Percentiles rank a stretch among this genome's conserved stretches.
Evolutionary conservation across 2,113 vertebrate genomes (phyloP).

Genomic region (Nannospalax galili): DNA sequence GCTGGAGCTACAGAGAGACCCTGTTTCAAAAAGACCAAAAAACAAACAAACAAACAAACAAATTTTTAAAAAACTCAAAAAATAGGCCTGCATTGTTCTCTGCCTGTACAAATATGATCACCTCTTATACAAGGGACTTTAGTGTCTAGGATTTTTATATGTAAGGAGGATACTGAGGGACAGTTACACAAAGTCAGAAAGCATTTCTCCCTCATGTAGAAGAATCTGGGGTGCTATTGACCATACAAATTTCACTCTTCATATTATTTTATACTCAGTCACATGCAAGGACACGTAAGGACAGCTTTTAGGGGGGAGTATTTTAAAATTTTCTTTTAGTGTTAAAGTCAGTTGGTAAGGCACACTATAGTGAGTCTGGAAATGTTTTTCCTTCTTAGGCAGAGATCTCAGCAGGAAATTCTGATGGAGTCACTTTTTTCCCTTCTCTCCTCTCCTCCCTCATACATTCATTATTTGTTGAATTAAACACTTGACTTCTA

Average conservation of each 20-base stretch:
- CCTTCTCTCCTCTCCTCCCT: background rate
- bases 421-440: background rate
- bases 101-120: background rate
- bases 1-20: too few species aligned
- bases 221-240: background rate
- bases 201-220: background rate
- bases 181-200: background rate
- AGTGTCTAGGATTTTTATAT: background rate
- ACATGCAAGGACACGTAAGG: background rate
- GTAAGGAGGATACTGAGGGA: background rate
- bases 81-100: background rate
- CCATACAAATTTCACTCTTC: background rate
- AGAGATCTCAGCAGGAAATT: background rate
- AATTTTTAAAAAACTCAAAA: too few species aligned
- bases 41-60: too few species aligned
- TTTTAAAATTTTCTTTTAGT: background rate
- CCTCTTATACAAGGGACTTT: background rate
- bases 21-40: too few species aligned
- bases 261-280: background rate
- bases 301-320: background rate
- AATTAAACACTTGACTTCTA: constrained; percentile 1
- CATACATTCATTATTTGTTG: background rate
- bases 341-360: background rate
- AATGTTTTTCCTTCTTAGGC: background rate
- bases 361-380: background rate